Conservation (phyloP, 1,140 invertebrate genomes). For the Microvelia longipes region DNA sequence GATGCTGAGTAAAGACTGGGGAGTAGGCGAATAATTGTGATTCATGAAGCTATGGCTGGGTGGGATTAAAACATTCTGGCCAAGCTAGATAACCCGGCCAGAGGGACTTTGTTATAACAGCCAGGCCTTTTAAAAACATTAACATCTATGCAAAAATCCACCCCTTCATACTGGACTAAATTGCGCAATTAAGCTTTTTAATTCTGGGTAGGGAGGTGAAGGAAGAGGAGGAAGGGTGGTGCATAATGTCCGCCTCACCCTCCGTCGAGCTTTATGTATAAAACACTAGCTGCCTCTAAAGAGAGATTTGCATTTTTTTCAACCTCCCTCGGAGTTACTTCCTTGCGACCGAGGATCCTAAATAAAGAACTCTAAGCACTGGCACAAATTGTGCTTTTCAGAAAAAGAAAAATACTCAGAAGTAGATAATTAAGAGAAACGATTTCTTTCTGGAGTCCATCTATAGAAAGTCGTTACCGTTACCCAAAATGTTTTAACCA, state of each 20-base stretch:
- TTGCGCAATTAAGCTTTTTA: conserved; percentile 9
- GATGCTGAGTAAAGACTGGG: not conserved
- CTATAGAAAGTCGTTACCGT: not conserved
- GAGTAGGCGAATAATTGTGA: not conserved
- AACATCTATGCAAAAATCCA: conserved; percentile 9
- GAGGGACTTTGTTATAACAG: not conserved
- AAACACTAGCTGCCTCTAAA: not conserved
- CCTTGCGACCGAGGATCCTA: not conserved
- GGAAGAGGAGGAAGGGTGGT: too few relatives aligned
- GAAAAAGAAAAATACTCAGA: not conserved
- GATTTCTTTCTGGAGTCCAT: not conserved
- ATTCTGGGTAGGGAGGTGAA: not conserved
- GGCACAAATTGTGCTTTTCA: not conserved
- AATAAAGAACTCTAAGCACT: not conserved
- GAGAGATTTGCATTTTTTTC: not conserved
- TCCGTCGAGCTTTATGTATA: not conserved
- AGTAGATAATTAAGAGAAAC: not conserved
- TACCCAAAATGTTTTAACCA: not conserved
- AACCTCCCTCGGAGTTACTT: not conserved
- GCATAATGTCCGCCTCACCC: not conserved
- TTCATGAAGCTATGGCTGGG: not conserved
- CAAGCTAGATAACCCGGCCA: conserved; percentile 4
- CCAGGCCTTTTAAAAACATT: conserved; percentile 8
- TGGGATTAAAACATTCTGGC: conserved; percentile 13
- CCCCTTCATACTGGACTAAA: conserved; percentile 1